These are phyloP conservation scores for Phrynocephalus forsythii DNA, from an alignment of 2,797 vertebrate genomes.

Conservation along the genomic window DNA sequence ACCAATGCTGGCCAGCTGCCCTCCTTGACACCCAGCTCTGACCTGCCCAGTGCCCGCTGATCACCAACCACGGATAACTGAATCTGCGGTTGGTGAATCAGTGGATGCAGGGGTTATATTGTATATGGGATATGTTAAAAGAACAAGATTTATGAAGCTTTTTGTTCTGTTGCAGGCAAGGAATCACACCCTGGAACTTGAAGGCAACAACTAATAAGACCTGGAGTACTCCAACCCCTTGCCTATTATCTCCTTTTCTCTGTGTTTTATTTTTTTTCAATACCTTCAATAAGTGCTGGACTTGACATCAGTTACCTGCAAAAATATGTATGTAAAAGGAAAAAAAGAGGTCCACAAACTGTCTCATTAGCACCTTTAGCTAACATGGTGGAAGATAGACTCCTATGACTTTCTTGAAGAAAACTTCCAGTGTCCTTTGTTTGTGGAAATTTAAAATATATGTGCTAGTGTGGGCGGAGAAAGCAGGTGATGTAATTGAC, in stretches of 20 bases:
- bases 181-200: conserved; percentile 5
- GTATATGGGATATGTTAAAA: neutral
- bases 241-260: conserved; percentile 28
- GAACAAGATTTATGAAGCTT: neutral
- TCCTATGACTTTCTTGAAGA: neutral
- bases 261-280: conserved; percentile 35
- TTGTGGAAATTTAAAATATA: conserved; percentile 1
- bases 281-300: conserved; percentile 19
- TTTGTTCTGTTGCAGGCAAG: conserved; percentile 58
- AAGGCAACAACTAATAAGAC: conserved; percentile 45
- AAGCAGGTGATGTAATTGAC: neutral
- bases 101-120: too few species aligned
- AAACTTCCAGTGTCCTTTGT: conserved; percentile 26
- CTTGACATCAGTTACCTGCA: rapidly evolving
- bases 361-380: rapidly evolving
- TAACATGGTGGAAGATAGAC: rapidly evolving
- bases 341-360: too few species aligned
- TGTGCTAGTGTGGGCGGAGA: neutral
- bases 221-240: neutral
- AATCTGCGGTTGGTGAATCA: too few species aligned
- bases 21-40: too few species aligned
- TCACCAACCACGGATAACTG: too few species aligned
- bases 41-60: too few species aligned
- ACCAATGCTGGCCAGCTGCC: too few species aligned
- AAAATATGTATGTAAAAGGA: neutral